Percentiles rank a stretch among this genome's conserved stretches.
These are phyloP conservation scores for Taeniopygia guttata DNA, from an alignment of 2,797 vertebrate species.

Conservation along the genomic window DNA sequence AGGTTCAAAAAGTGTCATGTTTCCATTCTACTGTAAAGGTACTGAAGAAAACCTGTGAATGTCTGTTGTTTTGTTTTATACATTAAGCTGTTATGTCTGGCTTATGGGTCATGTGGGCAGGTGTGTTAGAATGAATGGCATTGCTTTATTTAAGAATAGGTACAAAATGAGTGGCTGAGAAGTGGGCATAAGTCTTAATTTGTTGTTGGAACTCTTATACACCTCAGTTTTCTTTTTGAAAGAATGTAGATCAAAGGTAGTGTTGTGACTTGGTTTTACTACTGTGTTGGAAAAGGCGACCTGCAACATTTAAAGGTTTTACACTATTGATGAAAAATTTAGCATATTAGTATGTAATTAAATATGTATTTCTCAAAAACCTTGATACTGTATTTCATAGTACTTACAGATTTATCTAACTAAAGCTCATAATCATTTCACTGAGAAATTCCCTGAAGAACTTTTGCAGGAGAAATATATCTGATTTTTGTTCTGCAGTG, in stretches of 20 bases:
- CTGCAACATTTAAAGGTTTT: background rate
- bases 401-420: background rate
- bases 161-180: background rate
- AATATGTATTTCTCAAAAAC: background rate
- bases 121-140: background rate
- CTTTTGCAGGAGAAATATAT: conserved; percentile 27
- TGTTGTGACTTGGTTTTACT: background rate
- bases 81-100: background rate
- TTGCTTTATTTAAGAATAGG: background rate
- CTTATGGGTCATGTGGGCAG: background rate
- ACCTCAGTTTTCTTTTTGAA: background rate
- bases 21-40: conserved; percentile 96
- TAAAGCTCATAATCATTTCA: background rate
- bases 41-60: background rate
- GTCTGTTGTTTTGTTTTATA: background rate
- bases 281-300: background rate
- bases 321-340: background rate
- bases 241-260: background rate
- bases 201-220: background rate
- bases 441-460: conserved; percentile 36
- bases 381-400: background rate
- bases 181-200: background rate
- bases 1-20: conserved; percentile 85
- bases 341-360: background rate
- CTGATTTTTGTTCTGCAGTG: conserved; percentile 79